These are phyloP conservation scores for Poecile montanus DNA, from an alignment of 2,797 vertebrate species.

Conservation along the genomic window DNA sequence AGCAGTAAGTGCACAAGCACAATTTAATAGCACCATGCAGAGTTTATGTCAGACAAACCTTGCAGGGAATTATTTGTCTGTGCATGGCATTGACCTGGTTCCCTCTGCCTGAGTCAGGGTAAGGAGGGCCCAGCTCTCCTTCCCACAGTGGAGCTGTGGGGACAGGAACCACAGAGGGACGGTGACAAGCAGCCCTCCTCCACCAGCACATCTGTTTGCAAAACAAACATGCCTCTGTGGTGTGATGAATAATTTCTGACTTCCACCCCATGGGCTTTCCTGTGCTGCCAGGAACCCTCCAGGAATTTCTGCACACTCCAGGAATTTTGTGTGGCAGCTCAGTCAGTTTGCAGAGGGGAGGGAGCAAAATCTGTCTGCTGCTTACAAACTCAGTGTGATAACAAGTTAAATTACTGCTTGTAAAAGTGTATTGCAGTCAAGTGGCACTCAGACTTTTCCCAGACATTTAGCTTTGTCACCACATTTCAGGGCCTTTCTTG, in stretches of 20 bases:
- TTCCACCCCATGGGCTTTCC: background rate
- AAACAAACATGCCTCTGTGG: background rate
- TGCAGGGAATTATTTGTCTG: background rate
- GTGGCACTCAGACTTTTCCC: background rate
- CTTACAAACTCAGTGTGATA: slow-evolving; percentile 6
- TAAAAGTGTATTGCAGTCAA: background rate
- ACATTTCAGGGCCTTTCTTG: background rate
- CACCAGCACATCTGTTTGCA: background rate
- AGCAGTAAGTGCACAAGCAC: background rate
- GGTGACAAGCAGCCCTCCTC: background rate
- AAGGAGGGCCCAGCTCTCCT: background rate
- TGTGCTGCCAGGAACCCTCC: background rate
- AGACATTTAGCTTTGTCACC: background rate
- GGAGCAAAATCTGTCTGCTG: background rate
- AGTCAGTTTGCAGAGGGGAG: background rate
- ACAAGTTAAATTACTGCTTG: background rate
- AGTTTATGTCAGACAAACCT: background rate
- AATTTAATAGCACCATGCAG: background rate
- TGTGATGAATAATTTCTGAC: background rate
- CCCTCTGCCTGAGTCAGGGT: background rate
- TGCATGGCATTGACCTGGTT: background rate
- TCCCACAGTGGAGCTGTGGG: background rate
- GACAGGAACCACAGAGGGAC: background rate
- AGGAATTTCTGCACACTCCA: background rate
- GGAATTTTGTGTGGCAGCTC: background rate